Evolutionary conservation across 2,113 vertebrate species (phyloP), one percentile per base, ranked within the genome.

Genomic region (Emydocephalus ijimae): DNA sequence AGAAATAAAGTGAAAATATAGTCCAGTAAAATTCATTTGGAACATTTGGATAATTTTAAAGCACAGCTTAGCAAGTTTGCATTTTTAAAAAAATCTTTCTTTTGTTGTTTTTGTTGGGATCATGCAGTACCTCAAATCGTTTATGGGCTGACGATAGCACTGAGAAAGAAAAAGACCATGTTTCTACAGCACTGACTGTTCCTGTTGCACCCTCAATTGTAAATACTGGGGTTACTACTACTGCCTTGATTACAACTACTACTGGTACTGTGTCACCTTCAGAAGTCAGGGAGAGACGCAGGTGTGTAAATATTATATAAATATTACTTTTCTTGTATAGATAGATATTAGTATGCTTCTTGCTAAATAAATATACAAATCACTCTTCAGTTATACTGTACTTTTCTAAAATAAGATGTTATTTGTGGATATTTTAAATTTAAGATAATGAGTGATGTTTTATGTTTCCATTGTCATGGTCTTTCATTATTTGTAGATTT

Each of bases 101-200:
- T 98, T 98, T 97, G 97, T 97, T 98, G 97, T 97, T 98, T 97
- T 97, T 98, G 94, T 97, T 97, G 94, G 97, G 96, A 96, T 94
- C 95, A 96, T 96, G 94, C 97, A 98, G 96, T 98, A 97, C 98
- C 95, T 98, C 95, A 97, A 97, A 96, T 98, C 99, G 99, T 98
- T 99, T 98, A 97, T 99, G 99, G 99, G 97, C 98, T 97, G 99
- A 99, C 97, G 99, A 99, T 98, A 98, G 98, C 97, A 97, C 98
- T 96, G 99, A 99, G 95, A 98, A 98, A 98, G 98, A 99, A 91
- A 99, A 98, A 96, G 99, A 99, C 96, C 98, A 96, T 97, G 98
- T 98, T 96, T 98, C 98, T 97, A 98, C 99, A 95, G 98, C 99
- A 92, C 98, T 98, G 95, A 98, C 99, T 15, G 98, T 99, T 96